These are phyloP conservation scores for Antedon mediterranea DNA, from an alignment of 53 echinoderm and acorn worm species.

Conservation along the genomic window DNA sequence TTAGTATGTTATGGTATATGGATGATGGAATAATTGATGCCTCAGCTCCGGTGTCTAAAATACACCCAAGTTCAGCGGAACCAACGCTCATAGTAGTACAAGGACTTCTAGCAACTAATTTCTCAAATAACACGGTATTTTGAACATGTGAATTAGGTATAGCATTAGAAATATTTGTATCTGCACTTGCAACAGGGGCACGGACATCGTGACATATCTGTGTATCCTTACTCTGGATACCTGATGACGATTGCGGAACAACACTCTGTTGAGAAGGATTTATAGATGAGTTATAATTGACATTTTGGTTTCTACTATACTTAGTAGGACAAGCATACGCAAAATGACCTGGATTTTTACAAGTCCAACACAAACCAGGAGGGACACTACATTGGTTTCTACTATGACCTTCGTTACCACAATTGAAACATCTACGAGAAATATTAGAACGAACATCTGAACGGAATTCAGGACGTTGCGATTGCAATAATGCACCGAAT, in stretches of 20 bases:
- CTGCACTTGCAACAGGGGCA: too few species aligned
- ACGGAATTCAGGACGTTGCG: not conserved
- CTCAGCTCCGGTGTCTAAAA: constrained; percentile 25
- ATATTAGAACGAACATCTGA: not conserved
- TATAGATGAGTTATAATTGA: too few species aligned
- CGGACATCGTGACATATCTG: too few species aligned
- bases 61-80: constrained; percentile 8
- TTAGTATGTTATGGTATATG: constrained; percentile 2
- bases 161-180: too few species aligned
- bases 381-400: not conserved
- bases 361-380: not conserved
- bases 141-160: too few species aligned
- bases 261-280: too few species aligned
- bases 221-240: too few species aligned
- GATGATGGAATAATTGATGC: constrained; percentile 22
- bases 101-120: constrained; percentile 12
- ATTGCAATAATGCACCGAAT: not conserved
- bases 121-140: not conserved
- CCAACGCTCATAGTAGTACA: constrained; percentile 4
- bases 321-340: not conserved
- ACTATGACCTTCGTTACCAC: constrained; percentile 12
- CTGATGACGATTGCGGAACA: too few species aligned
- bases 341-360: not conserved
- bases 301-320: not conserved
- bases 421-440: constrained; percentile 10